Conservation (phyloP, 2,888 invertebrate genomes). For the Slavum lentiscoides region DNA sequence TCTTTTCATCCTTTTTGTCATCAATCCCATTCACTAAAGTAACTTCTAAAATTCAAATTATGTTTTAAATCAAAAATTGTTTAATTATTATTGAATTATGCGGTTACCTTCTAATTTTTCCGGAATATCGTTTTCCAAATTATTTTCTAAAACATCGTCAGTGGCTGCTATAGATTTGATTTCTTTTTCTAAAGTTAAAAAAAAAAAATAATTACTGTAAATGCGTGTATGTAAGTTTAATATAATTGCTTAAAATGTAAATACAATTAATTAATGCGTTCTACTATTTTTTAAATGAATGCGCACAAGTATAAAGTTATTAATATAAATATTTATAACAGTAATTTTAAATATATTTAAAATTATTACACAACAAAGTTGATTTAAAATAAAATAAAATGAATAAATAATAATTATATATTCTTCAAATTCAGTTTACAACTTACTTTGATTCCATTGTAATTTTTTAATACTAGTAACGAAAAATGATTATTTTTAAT, state of each 20-base stretch:
- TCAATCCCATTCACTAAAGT: slow-evolving; percentile 9
- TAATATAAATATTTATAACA: too few species aligned
- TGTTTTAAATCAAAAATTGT: neutral
- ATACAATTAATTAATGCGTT: too few species aligned
- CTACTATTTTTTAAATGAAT: too few species aligned
- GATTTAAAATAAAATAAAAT: too few species aligned
- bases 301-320: too few species aligned
- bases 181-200: slow-evolving; percentile 10
- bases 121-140: neutral
- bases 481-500: neutral
- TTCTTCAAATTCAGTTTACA: too few species aligned
- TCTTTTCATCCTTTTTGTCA: slow-evolving; percentile 20
- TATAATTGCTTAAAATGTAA: too few species aligned
- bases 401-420: too few species aligned
- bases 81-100: neutral
- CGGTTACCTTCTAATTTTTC: slow-evolving; percentile 15
- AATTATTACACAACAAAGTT: too few species aligned
- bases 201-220: neutral
- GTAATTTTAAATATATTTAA: too few species aligned
- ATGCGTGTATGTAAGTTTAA: neutral
- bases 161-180: neutral
- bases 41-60: slow-evolving; percentile 4
- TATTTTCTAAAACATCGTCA: slow-evolving; percentile 3
- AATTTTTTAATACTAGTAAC: too few species aligned
- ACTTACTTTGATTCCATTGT: too few species aligned